Conservation (phyloP, 1,140 invertebrate species). For the Caenorhabditis briggsae region DNA sequence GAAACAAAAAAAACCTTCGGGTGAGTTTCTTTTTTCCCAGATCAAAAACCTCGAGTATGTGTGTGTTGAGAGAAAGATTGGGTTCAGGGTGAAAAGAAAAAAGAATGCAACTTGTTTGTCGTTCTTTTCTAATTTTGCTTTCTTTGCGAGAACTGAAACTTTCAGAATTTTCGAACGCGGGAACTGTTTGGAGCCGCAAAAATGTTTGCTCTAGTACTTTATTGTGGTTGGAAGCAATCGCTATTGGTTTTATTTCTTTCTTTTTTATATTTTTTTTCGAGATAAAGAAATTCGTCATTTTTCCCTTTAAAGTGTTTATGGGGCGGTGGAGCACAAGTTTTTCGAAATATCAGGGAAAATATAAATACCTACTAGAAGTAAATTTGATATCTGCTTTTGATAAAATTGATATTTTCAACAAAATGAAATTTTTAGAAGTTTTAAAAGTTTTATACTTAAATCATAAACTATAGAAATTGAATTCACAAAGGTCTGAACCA, state of each 20-base stretch:
- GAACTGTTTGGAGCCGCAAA: background rate
- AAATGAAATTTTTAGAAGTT: too few relatives aligned
- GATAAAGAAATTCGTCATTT: conserved; percentile 5
- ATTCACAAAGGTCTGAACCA: too few relatives aligned
- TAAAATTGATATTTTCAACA: too few relatives aligned
- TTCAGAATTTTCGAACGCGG: background rate
- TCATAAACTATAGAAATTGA: too few relatives aligned
- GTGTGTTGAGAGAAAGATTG: background rate
- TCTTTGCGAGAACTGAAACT: background rate
- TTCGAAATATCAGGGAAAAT: too few relatives aligned
- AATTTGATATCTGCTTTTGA: too few relatives aligned
- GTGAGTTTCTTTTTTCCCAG: background rate
- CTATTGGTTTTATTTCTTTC: background rate
- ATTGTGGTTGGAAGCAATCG: too few relatives aligned
- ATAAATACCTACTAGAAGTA: too few relatives aligned
- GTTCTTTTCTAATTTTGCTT: background rate
- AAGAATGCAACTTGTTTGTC: conserved; percentile 47
- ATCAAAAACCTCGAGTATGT: conserved; percentile 24
- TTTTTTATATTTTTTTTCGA: background rate
- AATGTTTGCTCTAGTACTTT: background rate
- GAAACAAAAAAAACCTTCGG: too few relatives aligned
- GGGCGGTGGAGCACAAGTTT: background rate
- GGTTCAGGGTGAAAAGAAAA: background rate
- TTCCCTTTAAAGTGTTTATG: background rate
- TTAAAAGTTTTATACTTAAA: too few relatives aligned